Conservation (phyloP, 2,113 vertebrate genomes). For the Tapirus terrestris region DNA sequence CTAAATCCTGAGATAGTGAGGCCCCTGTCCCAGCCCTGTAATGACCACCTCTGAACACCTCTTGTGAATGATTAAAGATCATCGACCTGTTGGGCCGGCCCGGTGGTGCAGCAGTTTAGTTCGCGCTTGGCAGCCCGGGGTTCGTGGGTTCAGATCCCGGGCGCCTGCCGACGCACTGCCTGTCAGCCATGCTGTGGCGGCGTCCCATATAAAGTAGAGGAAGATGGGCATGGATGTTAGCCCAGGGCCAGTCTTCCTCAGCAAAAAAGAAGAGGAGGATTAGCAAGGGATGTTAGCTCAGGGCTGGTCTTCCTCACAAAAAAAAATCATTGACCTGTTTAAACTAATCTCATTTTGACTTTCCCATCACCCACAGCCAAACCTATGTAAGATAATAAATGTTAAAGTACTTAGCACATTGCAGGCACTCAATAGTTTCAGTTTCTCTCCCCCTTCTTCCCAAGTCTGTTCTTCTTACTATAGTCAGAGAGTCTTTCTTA, state of each 20-base stretch:
- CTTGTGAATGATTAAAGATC: background rate
- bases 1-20: background rate
- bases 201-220: no score
- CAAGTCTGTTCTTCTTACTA: background rate
- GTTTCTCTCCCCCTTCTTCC: background rate
- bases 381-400: background rate
- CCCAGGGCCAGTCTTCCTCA: no score
- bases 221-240: no score
- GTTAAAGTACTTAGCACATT: background rate
- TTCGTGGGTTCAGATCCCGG: no score
- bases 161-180: no score
- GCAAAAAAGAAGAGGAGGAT: no score
- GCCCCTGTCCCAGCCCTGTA: background rate
- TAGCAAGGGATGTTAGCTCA: no score
- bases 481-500: background rate
- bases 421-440: background rate
- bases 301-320: no score
- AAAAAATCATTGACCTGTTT: background rate
- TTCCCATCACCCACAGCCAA: background rate
- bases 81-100: no score
- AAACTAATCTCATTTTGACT: conserved; percentile 11
- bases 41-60: background rate
- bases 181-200: no score
- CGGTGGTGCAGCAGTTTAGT: no score
- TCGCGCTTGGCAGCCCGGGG: no score